Base-by-base conservation (phyloP, 2,888 invertebrate genomes). In the Diaperis boleti region DNA sequence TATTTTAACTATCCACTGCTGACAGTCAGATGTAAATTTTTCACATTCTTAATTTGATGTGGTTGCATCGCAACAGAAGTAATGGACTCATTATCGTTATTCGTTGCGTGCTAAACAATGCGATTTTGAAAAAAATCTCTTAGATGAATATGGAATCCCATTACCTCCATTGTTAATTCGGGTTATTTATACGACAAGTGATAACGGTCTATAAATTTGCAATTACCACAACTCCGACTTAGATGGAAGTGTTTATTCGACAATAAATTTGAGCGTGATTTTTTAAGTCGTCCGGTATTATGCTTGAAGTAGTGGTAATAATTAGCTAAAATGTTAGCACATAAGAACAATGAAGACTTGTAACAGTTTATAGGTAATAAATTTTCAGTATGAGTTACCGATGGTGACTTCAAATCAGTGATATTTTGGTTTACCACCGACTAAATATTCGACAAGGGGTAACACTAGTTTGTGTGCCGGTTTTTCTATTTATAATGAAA, bases 401-500 rank as follows among this genome's bases (percentile, higher is more conserved):
- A 39, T 39, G 15, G 15, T 39, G 39, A 15, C 39, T 14, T 39
- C 39, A 26, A 26, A 26, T 5, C n/a, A 5, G 26, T 3, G n/a
- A 26, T 26, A 26, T 26, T 26, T 26, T 26, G 1, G 26, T n/a
- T n/a, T n/a, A n/a, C n/a, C n/a, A n/a, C n/a, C n/a, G n/a, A n/a
- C n/a, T n/a, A n/a, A n/a, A n/a, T n/a, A n/a, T n/a, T n/a, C n/a
- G n/a, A n/a, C n/a, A n/a, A n/a, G n/a, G n/a, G n/a, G n/a, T n/a
- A n/a, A n/a, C n/a, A n/a, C n/a, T n/a, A n/a, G n/a, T n/a, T 26
- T 26, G n/a, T 45, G 45, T 14, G 45, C 17, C 5, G 29, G 11
- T 45, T 45, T 42, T 26, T 45, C 29, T 26, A 45, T 45, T 45
- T 45, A 45, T 45, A 45, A 22, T 29, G 14, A 29, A 45, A 26